Base-by-base conservation (phyloP, 2,113 vertebrate genomes). In the Laticauda colubrina region DNA sequence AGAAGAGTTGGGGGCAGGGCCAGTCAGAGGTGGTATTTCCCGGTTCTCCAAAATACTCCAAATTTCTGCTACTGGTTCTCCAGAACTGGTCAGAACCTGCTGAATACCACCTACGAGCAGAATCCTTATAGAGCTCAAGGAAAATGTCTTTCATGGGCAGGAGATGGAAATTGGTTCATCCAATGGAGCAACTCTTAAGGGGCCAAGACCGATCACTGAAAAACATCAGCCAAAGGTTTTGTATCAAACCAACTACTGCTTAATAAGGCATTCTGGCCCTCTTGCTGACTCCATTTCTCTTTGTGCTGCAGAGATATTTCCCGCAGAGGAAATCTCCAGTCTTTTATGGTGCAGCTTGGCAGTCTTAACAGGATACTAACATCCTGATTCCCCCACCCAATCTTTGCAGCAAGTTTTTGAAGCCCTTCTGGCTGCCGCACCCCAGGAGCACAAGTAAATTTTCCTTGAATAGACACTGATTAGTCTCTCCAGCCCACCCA, bases 271-370 rank as follows among this genome's bases (percentile, higher is more conserved):
- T 69, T 69, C 59, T 29, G 10, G 26, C 15, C 51, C 45, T 51
- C 45, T 34, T 53, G 45, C 89, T 48, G 15, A 69, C 26, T 53
- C 34, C 45, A 64, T 26, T 69, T 69, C 29, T 54, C 57, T 34
- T 88, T 92, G 56, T 88, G 24, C 56, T 48, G 14, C 64, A 87
- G 45, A 7, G 85, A 15, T 87, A 61, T 88, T 64, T 92, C 53
- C 56, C 85, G 64, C 23, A 48, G 89, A 69, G 85, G 89, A 93
- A 87, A 64, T 90, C 89, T 90, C 92, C 87, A 85, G 24, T 59
- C 92, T 90, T 43, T 93, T 59, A 51, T 51, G 75, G 48, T 29
- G n/a, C 57, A 54, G 15, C 48, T 69, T 90, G 59, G 89, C 57
- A 90, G 81, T 11, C 51, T 87, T 61, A 69, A 75, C 92, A 93